Base-by-base conservation (phyloP, 2,797 vertebrate species). In the Rhodeus uyekii region DNA sequence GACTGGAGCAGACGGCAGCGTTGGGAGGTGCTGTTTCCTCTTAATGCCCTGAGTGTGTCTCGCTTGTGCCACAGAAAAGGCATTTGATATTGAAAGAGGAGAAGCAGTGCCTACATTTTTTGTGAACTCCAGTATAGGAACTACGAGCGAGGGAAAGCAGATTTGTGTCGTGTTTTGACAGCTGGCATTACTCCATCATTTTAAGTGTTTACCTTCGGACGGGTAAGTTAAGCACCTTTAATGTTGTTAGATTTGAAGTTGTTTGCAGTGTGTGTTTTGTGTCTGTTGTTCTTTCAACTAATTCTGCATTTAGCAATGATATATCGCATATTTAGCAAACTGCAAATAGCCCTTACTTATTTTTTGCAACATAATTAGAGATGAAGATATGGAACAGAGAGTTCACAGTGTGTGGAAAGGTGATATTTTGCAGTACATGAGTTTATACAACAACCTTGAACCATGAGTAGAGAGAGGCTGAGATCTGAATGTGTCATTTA, bases 401-500 rank as follows among this genome's bases (percentile, higher is more conserved):
- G 44, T 71, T 61, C 5, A 5, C 22, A 22, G 65, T 29, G 8
- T 38, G 10, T 67, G 27, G 65, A 67, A 79, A 19, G 34, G 44
- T 44, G 29, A 36, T 44, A 63, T 48, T 67, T 67, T 65, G 24
- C 24, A 48, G 73, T 46, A n/a, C 32, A 14, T 71, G 14, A 50
- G 68, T 81, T 81, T 76, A 86, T 86, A 69, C 88, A 88, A 87
- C n/a, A 82, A 77, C 90, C 89, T 90, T 92, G 87, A 90, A 86
- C 86, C 75, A 83, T 81, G 79, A 79, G 63, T 42, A 79, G 85
- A 83, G 73, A 50, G 84, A 83, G 64, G 72, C 78, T 80, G 77
- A 46, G 80, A 85, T 86, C 81, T 85, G 85, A 89, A 85, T 83
- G 39, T 65, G 79, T 48, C 75, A 24, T 71, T 89, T 84, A 84